Percentiles rank a stretch among this genome's conserved stretches.
These are phyloP conservation scores for Gymnoscelis rufifasciata DNA, from an alignment of 2,888 invertebrate species.

Conservation along the genomic window DNA sequence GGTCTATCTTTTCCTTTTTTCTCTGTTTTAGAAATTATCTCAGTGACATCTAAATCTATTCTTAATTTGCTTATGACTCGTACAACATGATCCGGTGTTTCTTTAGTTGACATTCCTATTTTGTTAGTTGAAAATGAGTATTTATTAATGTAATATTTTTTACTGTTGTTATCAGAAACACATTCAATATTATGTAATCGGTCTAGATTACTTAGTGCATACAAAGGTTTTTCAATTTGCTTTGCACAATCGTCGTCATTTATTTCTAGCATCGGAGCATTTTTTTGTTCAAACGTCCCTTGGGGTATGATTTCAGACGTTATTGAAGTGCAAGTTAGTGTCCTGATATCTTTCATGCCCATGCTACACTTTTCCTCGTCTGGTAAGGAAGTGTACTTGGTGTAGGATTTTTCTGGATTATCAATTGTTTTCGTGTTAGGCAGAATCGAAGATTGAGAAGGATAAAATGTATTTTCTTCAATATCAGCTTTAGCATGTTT, in stretches of 20 bases:
- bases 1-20: constrained; percentile 1
- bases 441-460: no score
- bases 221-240: background rate
- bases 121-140: constrained; percentile 45
- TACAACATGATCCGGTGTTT: constrained; percentile 36
- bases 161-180: background rate
- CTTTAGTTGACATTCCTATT: constrained; percentile 43
- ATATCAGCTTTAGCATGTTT: background rate
- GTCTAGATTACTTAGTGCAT: background rate
- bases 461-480: background rate
- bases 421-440: background rate
- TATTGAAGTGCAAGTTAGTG: no score
- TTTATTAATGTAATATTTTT: constrained; percentile 34
- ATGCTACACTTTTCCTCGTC: no score
- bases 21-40: constrained; percentile 33
- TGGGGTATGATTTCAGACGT: no score
- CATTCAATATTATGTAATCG: background rate
- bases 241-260: background rate
- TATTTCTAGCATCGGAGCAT: no score
- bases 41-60: constrained; percentile 56
- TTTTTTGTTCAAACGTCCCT: no score
- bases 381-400: no score
- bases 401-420: no score
- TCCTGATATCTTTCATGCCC: no score
- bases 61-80: constrained; percentile 50